Evolutionary conservation across 2,797 vertebrate species (phyloP), one percentile per base, ranked within the genome.

Genomic region (Poeciliopsis turneri): DNA sequence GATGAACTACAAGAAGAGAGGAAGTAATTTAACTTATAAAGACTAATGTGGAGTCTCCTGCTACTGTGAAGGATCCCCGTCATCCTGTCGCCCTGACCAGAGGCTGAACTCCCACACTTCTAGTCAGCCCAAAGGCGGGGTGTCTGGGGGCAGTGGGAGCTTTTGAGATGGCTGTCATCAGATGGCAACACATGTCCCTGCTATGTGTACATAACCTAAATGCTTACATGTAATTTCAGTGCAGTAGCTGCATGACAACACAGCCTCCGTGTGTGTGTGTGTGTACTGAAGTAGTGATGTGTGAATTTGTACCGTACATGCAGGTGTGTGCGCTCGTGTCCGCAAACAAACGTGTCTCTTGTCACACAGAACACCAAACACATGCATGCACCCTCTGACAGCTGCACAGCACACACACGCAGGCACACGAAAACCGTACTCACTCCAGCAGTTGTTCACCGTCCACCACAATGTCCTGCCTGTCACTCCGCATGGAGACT

Each of bases 171-270:
- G 76, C 82, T 82, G 89, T 88, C 94, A 91, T 91, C 78, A 78
- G 84, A 90, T 78, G 89, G 89, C 91, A 85, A 83, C 84, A 87
- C 87, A 80, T 87, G 90, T 88, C 86, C 86, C 86, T 81, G 28
- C 89, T 92, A 82, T 87, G 80, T 95, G 94, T 95, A 95, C 93
- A 95, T 95, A 95, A 92, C 89, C 85, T 87, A 88, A 86, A 93
- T 90, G 92, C 94, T 94, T 94, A 92, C 93, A 87, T 95, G 94
- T 95, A 92, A 94, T 91, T 94, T 92, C 92, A 92, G 93, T 95
- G 91, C 92, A 89, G 92, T 94, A 92, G 93, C 94, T 94, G 94
- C 95, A 96, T 96, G 95, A 95, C 79, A 85, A 94, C 95, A 95
- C 93, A 82, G 94, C 94, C 93, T 93, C 89, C 85, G 91, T 94